A percentile compares a stretch with the other conserved stretches of the same genome.
Conservation (phyloP, 1,140 invertebrate species). For the Caenorhabditis brenneri region DNA sequence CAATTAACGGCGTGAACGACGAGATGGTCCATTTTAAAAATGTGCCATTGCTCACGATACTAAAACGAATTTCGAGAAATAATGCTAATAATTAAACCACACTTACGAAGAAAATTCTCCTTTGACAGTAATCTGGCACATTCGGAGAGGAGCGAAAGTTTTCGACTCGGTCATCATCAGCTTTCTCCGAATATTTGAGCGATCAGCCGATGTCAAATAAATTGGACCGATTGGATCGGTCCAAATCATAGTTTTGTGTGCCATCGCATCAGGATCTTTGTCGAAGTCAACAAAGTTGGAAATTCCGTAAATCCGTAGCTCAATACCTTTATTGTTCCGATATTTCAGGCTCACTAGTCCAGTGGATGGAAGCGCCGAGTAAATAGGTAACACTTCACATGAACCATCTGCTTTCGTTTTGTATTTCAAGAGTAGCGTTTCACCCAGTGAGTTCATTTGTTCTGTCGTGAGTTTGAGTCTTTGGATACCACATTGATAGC, state of each 20-base stretch:
- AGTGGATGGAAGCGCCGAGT: background rate
- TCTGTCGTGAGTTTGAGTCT: background rate
- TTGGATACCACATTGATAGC: background rate
- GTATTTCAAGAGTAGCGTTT: background rate
- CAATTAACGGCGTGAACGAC: background rate
- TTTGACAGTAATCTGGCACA: constrained; percentile 9
- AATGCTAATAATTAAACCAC: background rate
- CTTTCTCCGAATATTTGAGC: background rate
- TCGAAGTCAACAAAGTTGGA: background rate
- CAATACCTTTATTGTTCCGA: background rate
- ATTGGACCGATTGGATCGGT: background rate
- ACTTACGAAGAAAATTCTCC: background rate
- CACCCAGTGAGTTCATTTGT: background rate
- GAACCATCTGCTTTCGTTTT: background rate
- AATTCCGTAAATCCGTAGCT: background rate
- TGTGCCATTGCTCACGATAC: background rate
- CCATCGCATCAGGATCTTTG: background rate
- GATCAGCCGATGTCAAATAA: background rate
- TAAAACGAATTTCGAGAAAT: background rate
- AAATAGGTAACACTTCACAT: background rate
- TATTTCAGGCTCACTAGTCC: background rate
- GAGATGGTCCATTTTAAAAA: background rate
- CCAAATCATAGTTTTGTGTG: background rate
- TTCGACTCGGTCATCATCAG: background rate
- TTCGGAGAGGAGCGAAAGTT: constrained; percentile 3